Evolutionary conservation across 1,140 invertebrate species (phyloP).

Genomic region (Bilobella aurantiaca): DNA sequence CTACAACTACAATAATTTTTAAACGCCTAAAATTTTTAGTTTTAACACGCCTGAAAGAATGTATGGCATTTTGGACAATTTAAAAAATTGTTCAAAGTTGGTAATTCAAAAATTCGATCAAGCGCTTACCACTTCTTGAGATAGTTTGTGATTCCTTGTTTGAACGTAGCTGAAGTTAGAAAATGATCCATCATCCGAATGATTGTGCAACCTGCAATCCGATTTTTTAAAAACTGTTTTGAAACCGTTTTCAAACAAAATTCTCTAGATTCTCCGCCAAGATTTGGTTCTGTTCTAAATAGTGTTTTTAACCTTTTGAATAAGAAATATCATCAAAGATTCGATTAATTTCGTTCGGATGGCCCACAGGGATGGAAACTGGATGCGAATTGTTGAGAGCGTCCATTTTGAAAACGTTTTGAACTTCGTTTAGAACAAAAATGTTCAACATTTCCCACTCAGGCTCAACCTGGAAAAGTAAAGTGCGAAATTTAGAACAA

Average conservation of each 20-base stretch:
- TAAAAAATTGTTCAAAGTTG: neutral
- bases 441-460: slow-evolving; percentile 43
- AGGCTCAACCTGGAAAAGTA: slow-evolving; percentile 35
- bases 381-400: slow-evolving; percentile 47
- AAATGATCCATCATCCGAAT: slow-evolving; percentile 47
- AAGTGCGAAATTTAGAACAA: too few species aligned
- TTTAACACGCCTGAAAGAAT: too few species aligned
- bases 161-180: slow-evolving; percentile 43
- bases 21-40: too few species aligned
- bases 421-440: slow-evolving; percentile 43
- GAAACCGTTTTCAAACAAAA: neutral
- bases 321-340: slow-evolving; percentile 50
- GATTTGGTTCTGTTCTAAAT: neutral
- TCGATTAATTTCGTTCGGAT: slow-evolving; percentile 48
- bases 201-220: slow-evolving; percentile 41
- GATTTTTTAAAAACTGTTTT: neutral
- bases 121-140: slow-evolving; percentile 30
- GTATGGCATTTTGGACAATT: too few species aligned
- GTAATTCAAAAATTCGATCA: neutral
- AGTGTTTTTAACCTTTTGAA: slow-evolving; percentile 40
- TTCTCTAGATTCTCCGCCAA: neutral
- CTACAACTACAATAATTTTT: too few species aligned
- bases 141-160: slow-evolving; percentile 38
- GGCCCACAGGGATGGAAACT: slow-evolving; percentile 44
- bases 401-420: slow-evolving; percentile 44